Evolutionary conservation across 2,797 vertebrate species (phyloP).

Genomic region (Nyctibius grandis): DNA sequence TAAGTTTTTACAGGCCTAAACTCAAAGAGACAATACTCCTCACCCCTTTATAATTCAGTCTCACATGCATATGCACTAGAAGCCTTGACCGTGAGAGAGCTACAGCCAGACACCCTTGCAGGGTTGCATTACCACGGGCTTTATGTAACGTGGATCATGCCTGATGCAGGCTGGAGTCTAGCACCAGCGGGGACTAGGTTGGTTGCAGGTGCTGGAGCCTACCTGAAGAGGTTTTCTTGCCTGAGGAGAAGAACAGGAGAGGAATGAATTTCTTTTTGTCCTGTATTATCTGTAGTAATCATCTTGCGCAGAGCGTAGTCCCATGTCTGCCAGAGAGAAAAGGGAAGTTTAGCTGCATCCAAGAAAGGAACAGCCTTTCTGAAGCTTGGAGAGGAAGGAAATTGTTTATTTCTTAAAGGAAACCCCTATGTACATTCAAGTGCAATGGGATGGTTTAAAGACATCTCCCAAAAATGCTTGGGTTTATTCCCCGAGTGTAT

Average conservation of each 20-base stretch:
- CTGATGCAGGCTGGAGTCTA: background rate
- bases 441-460: background rate
- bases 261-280: conserved; percentile 61
- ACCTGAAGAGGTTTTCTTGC: conserved; percentile 74
- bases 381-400: background rate
- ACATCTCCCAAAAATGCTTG: background rate
- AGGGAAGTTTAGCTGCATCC: background rate
- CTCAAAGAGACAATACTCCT: background rate
- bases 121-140: background rate
- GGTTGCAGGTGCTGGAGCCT: background rate
- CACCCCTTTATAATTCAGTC: background rate
- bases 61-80: background rate
- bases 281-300: conserved; percentile 53
- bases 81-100: background rate
- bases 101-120: background rate
- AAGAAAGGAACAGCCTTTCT: background rate
- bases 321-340: conserved; percentile 53
- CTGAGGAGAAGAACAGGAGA: conserved; percentile 56
- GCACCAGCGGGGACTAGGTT: background rate
- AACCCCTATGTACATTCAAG: background rate
- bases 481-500: background rate
- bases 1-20: background rate
- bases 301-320: conserved; percentile 65
- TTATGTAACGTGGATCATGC: background rate
- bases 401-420: background rate